Percentiles rank a stretch among this genome's conserved stretches.
Evolutionary conservation across 2,797 vertebrate genomes (phyloP).

Genomic region (Xyrichtys novacula): DNA sequence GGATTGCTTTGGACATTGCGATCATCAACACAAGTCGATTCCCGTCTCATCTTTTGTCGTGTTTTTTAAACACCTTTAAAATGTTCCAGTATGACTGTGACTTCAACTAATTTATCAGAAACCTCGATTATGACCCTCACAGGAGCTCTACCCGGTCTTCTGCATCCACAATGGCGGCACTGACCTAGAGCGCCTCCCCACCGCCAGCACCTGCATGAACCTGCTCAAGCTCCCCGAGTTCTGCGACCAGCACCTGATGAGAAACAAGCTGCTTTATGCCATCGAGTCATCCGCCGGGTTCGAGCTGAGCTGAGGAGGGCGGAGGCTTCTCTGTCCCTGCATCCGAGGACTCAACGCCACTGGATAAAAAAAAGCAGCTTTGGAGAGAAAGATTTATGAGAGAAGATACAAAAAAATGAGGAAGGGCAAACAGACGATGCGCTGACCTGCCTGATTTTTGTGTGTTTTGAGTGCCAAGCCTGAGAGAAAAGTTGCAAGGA

Average conservation of each 20-base stretch:
- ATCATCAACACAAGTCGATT: constrained; percentile 54
- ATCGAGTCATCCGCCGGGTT: constrained; percentile 98
- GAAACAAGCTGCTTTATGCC: constrained; percentile 96
- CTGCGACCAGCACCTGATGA: constrained; percentile 93
- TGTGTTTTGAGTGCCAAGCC: constrained; percentile 52
- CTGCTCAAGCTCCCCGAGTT: constrained; percentile 98
- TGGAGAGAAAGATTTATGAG: constrained; percentile 22
- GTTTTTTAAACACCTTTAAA: constrained; percentile 25
- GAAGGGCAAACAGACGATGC: constrained; percentile 52
- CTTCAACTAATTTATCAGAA: constrained; percentile 4
- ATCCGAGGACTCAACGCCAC: constrained; percentile 37
- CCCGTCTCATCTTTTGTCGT: constrained; percentile 28
- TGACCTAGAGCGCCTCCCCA: constrained; percentile 95
- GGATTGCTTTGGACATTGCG: constrained; percentile 66
- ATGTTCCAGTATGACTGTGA: constrained; percentile 19
- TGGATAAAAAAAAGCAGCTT: constrained; percentile 26
- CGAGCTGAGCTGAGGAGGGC: constrained; percentile 92
- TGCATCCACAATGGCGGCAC: constrained; percentile 98
- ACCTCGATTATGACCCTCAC: constrained; percentile 43
- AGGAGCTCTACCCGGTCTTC: constrained; percentile 98
- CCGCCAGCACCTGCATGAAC: constrained; percentile 99
- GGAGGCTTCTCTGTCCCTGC: constrained; percentile 38
- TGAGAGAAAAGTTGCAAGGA: constrained; percentile 41
- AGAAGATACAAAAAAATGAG: neutral
- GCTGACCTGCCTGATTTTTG: constrained; percentile 64